phyloP scores from a whole-genome alignment of 2,888 invertebrate species.

The Nomada ferruginata region DNA sequence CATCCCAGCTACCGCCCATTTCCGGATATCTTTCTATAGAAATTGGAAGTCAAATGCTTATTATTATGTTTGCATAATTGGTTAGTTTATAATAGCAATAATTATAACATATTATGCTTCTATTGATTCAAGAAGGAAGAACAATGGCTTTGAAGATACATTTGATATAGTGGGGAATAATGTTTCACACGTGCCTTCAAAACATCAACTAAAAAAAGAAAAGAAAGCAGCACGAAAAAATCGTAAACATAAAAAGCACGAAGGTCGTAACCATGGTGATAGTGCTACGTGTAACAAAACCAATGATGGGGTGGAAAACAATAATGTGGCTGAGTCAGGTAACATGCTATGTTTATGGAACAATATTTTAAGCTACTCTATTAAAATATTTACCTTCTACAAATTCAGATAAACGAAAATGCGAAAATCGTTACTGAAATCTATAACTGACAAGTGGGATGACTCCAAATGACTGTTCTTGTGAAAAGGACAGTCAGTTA shows the following conservation, averaged over 20 bases:
- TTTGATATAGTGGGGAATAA: constrained; percentile 75
- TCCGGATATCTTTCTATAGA: no score
- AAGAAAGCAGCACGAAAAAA: constrained; percentile 86
- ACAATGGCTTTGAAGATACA: constrained; percentile 63
- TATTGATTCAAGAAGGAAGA: constrained; percentile 57
- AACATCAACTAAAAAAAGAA: constrained; percentile 89
- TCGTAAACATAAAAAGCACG: constrained; percentile 82
- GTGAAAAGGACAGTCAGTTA: no score
- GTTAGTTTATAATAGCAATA: background rate
- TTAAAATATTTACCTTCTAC: background rate
- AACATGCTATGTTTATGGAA: constrained; percentile 26
- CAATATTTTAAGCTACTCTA: background rate
- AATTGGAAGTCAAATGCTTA: background rate
- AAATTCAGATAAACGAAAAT: background rate
- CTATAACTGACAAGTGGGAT: background rate
- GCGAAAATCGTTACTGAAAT: background rate
- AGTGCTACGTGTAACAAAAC: constrained; percentile 61
- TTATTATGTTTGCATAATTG: background rate
- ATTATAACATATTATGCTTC: background rate
- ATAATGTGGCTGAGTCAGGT: constrained; percentile 71
- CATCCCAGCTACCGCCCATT: no score
- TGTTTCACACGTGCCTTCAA: constrained; percentile 84
- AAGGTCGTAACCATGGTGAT: constrained; percentile 56
- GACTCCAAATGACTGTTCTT: no score
- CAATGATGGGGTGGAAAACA: constrained; percentile 73